Conservation (phyloP, 2,113 vertebrate genomes). For the Perognathus longimembris region DNA sequence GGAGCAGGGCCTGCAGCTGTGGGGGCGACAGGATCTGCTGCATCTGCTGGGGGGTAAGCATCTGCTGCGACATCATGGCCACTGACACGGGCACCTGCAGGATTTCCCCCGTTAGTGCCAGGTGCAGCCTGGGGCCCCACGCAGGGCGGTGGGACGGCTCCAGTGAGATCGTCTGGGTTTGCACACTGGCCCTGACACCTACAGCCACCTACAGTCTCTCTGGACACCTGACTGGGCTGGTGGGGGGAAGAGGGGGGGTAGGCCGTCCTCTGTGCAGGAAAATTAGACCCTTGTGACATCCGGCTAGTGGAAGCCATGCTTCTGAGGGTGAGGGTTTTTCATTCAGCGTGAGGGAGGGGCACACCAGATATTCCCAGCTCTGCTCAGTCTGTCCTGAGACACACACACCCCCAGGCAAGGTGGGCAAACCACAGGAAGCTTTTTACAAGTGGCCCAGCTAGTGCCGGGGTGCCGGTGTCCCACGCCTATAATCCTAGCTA, state of each 20-base stretch:
- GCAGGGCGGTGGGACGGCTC: fast-evolving
- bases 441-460: neutral
- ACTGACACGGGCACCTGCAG: conserved; percentile 96
- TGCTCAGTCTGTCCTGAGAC: neutral
- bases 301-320: neutral
- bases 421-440: neutral
- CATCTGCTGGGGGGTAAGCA: conserved; percentile 99
- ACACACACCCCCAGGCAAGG: neutral
- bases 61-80: conserved; percentile 99
- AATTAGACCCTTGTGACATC: neutral
- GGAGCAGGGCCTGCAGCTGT: conserved; percentile 97
- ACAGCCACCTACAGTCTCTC: neutral
- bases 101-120: neutral
- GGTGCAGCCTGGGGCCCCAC: neutral
- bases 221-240: neutral
- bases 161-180: neutral
- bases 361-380: neutral
- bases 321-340: neutral
- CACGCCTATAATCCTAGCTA: too few species aligned
- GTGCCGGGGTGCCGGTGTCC: neutral
- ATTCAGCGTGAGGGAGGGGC: neutral
- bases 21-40: conserved; percentile 98
- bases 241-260: too few species aligned
- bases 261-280: neutral
- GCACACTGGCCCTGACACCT: neutral